Percentiles rank a stretch among this genome's conserved stretches.
Conservation (phyloP, 2,888 invertebrate species). For the Halictus ligatus region DNA sequence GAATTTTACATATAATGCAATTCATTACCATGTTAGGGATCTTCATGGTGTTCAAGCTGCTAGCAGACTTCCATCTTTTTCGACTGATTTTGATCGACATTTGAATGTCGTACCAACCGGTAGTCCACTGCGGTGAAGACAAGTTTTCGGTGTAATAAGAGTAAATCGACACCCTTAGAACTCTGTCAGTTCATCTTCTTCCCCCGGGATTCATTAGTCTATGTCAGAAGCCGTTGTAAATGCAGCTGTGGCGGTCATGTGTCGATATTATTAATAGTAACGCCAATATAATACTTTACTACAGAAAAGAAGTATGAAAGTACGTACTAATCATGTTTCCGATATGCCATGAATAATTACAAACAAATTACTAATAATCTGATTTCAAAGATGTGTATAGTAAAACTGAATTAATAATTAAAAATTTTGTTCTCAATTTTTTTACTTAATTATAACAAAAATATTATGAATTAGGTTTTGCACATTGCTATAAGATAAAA, state of each 20-base stretch:
- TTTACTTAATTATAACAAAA: too few species aligned
- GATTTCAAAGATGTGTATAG: too few species aligned
- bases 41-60: background rate
- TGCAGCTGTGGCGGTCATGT: slow-evolving; percentile 68
- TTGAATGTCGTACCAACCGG: slow-evolving; percentile 24
- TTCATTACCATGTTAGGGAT: background rate
- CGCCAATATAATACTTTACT: slow-evolving; percentile 39
- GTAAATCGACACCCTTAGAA: slow-evolving; percentile 40
- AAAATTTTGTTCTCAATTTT: too few species aligned
- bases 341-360: too few species aligned
- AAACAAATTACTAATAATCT: too few species aligned
- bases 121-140: slow-evolving; percentile 31
- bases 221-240: slow-evolving; percentile 69
- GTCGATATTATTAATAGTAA: slow-evolving; percentile 75
- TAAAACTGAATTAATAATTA: too few species aligned
- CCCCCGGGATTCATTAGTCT: slow-evolving; percentile 72
- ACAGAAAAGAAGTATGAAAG: slow-evolving; percentile 11
- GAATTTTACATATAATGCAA: background rate
- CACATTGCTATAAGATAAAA: too few species aligned
- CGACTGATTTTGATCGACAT: slow-evolving; percentile 37
- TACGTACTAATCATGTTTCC: slow-evolving; percentile 18
- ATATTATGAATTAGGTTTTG: too few species aligned
- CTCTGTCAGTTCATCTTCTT: slow-evolving; percentile 41
- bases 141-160: slow-evolving; percentile 40
- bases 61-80: background rate